phyloP scores from a whole-genome alignment of 2,113 vertebrate species.

The Platycercus adscitus region DNA sequence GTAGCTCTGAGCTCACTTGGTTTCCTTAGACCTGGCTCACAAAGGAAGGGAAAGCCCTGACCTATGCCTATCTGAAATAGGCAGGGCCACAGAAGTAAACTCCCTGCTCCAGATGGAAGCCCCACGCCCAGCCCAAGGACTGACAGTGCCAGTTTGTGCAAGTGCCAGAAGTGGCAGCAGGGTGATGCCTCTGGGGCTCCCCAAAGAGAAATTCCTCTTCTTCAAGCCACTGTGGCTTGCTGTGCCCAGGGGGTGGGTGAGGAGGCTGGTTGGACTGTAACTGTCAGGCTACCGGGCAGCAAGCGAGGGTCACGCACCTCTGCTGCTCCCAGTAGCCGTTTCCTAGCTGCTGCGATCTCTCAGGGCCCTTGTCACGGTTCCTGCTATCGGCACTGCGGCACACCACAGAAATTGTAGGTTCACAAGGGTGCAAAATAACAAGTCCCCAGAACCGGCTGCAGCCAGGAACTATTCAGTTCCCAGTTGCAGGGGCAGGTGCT shows the following conservation, averaged over 20 bases:
- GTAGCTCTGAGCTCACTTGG: fast-evolving
- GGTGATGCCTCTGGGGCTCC: not conserved
- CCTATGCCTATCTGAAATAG: not conserved
- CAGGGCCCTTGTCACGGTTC: not conserved
- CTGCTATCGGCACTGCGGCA: not conserved
- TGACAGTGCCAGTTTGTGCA: not conserved
- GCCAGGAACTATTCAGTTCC: not conserved
- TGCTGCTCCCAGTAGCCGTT: fast-evolving
- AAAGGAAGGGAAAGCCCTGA: not conserved
- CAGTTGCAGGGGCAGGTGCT: not conserved
- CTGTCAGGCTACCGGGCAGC: fast-evolving
- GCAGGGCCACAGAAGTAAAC: not conserved
- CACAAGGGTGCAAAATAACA: not conserved
- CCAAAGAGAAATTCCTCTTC: not conserved
- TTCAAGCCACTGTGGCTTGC: fast-evolving
- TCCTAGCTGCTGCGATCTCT: not conserved
- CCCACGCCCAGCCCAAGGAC: not conserved
- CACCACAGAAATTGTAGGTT: not conserved
- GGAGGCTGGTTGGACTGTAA: not conserved
- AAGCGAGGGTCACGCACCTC: not conserved
- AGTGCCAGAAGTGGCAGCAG: not conserved
- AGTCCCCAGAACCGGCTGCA: not conserved
- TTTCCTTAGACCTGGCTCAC: not conserved
- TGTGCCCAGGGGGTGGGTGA: not conserved
- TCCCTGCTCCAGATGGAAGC: not conserved